Conservation (phyloP, 2,113 vertebrate species). For the Psephotus haematonotus region DNA sequence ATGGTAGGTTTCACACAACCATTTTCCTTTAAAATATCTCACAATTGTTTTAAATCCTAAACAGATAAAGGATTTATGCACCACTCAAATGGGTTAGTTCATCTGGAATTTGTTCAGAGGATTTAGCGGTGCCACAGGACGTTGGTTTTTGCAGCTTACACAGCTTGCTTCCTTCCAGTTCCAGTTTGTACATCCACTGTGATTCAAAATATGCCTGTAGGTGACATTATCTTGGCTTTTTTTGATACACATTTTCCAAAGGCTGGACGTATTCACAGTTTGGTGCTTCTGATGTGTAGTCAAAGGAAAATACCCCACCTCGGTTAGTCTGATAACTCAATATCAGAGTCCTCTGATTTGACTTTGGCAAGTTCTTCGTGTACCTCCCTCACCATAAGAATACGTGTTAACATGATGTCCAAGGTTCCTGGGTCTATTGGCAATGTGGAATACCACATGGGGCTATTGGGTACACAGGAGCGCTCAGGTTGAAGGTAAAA, state of each 20-base stretch:
- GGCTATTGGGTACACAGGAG: slow-evolving; percentile 95
- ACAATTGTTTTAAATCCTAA: slow-evolving; percentile 71
- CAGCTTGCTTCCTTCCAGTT: slow-evolving; percentile 69
- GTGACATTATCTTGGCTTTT: slow-evolving; percentile 53
- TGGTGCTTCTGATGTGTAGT: slow-evolving; percentile 74
- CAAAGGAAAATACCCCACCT: slow-evolving; percentile 67
- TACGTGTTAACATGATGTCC: slow-evolving; percentile 94
- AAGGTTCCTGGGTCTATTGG: slow-evolving; percentile 88
- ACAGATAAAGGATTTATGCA: slow-evolving; percentile 75
- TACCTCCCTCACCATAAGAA: slow-evolving; percentile 92
- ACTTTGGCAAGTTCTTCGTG: slow-evolving; percentile 85
- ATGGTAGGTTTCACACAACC: slow-evolving; percentile 73
- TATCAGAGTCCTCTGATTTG: slow-evolving; percentile 84
- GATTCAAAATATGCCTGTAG: slow-evolving; percentile 61
- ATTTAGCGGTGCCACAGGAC: slow-evolving; percentile 49
- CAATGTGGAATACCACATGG: slow-evolving; percentile 93
- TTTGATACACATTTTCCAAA: slow-evolving; percentile 62
- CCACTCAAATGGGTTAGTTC: slow-evolving; percentile 69
- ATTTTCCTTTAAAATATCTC: slow-evolving; percentile 75
- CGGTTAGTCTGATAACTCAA: slow-evolving; percentile 81
- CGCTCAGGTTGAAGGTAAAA: slow-evolving; percentile 97
- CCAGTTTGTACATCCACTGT: slow-evolving; percentile 72
- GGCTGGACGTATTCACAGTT: slow-evolving; percentile 81
- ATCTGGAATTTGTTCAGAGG: slow-evolving; percentile 63
- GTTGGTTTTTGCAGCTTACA: slow-evolving; percentile 47